These are phyloP conservation scores for Perithous albicinctus DNA, from an alignment of 2,888 invertebrate genomes.

Conservation along the genomic window DNA sequence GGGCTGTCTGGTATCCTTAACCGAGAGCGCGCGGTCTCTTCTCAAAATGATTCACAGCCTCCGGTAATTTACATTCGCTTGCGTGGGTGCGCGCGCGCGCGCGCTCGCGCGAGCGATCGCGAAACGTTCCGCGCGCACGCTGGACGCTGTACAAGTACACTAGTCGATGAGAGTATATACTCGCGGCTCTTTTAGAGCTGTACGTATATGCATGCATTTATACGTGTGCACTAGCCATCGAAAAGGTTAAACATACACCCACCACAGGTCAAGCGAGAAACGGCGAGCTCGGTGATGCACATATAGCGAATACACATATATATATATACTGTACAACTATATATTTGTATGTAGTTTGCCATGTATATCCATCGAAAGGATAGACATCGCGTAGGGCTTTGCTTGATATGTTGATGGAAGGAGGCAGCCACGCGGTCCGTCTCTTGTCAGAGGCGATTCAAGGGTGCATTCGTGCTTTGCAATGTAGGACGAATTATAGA, in stretches of 20 bases:
- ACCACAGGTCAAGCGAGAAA: slow-evolving; percentile 78
- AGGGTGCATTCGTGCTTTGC: slow-evolving; percentile 14
- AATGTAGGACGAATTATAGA: not conserved
- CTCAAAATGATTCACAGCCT: slow-evolving; percentile 84
- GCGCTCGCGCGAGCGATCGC: slow-evolving; percentile 75
- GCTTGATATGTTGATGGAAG: slow-evolving; percentile 33
- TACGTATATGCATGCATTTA: slow-evolving; percentile 29
- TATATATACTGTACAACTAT: not conserved
- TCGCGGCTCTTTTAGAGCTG: slow-evolving; percentile 35
- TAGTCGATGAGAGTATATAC: slow-evolving; percentile 1
- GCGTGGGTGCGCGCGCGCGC: slow-evolving; percentile 79
- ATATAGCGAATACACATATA: slow-evolving; percentile 1
- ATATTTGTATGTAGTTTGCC: not conserved
- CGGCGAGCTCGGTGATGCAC: slow-evolving; percentile 57
- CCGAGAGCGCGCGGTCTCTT: slow-evolving; percentile 66
- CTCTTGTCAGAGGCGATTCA: not conserved
- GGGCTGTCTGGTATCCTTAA: slow-evolving; percentile 71
- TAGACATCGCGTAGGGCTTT: slow-evolving; percentile 17
- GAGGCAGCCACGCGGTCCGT: slow-evolving; percentile 1
- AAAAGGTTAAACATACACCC: slow-evolving; percentile 84
- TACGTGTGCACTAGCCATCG: slow-evolving; percentile 68
- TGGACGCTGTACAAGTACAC: slow-evolving; percentile 43
- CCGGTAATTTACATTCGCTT: slow-evolving; percentile 84
- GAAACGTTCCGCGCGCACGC: slow-evolving; percentile 62
- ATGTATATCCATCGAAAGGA: not conserved